Base-by-base conservation (phyloP, 2,797 vertebrate species). In the Arctocebus calabarensis region DNA sequence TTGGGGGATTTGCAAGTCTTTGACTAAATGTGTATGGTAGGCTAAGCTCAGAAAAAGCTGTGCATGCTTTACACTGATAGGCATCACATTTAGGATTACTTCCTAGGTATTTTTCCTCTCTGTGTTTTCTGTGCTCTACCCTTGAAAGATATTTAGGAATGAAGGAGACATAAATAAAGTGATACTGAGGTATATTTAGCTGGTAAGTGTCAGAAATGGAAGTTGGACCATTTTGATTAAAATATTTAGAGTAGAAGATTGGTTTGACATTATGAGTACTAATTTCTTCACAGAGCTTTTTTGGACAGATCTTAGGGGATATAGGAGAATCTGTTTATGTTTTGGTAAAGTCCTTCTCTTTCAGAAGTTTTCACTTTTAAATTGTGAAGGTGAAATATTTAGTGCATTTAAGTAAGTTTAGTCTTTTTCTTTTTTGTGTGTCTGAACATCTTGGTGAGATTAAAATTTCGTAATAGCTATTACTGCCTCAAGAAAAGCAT, bases 331-430 rank as follows among this genome's bases (percentile, higher is more conserved):
- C 3, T 82, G 40, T 84, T 68, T 87, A 48, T 94, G 57, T 75
- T 96, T 84, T 89, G 37, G 48, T 78, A 64, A 92, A 97, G 84
- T 95, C 66, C 14, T 84, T 88, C 55, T 93, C 9, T 91, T 93
- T 96, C 20, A 70, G 23, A 90, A 83, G 37, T 94, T 94, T 90
- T 96, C 48, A 71, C 57, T 79, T 94, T 62, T 78, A 70, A 79
- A 81, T 77, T 91, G 34, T 71, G 12, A 94, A 91, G n/a, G 55
- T 86, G 45, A 59, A 73, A 16, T 89, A 74, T 84, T 93, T 79
- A 90, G 57, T 4, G 79, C 73, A 75, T 52, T 78, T 71, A 90
- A 74, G n/a, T 83, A 81, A 94, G 34, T 29, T 88, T n/a, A 85
- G 14, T 37, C 61, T 96, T 93, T 86, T 75, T 40, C 3, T 59